Evolutionary conservation across 2,888 invertebrate species (phyloP).

Genomic region (Drosophila prolongata): DNA sequence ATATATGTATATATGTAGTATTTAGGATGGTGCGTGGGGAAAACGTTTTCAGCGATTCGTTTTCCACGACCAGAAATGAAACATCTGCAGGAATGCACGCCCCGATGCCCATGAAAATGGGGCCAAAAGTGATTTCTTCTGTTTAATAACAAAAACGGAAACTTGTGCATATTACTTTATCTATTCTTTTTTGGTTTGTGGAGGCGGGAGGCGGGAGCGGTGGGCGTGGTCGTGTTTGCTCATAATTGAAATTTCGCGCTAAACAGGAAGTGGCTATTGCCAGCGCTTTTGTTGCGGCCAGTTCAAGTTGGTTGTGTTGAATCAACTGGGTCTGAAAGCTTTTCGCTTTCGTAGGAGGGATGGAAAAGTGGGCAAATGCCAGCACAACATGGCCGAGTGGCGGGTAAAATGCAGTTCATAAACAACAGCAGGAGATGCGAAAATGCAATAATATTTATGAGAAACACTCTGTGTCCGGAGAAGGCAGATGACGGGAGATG

Average conservation of each 20-base stretch:
- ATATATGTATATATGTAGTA: not conserved
- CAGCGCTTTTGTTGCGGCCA: slow-evolving; percentile 54
- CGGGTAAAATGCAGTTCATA: slow-evolving; percentile 56
- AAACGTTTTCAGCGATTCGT: slow-evolving; percentile 22
- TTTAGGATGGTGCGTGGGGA: slow-evolving; percentile 6
- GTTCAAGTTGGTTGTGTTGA: slow-evolving; percentile 56
- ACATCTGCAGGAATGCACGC: slow-evolving; percentile 74
- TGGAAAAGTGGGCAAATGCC: slow-evolving; percentile 23
- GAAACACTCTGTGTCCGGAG: slow-evolving; percentile 31
- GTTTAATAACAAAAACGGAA: slow-evolving; percentile 50
- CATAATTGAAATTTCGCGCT: slow-evolving; percentile 80
- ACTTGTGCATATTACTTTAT: slow-evolving; percentile 60
- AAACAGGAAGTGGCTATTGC: slow-evolving; percentile 68
- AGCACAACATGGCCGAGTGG: slow-evolving; percentile 40
- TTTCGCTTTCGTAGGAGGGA: slow-evolving; percentile 25
- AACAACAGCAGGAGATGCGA: slow-evolving; percentile 54
- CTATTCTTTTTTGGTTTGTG: slow-evolving; percentile 10
- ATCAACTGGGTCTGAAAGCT: slow-evolving; percentile 45
- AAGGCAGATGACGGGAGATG: not conserved
- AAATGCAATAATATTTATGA: slow-evolving; percentile 59
- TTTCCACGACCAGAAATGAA: slow-evolving; percentile 56
- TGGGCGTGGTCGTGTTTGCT: slow-evolving; percentile 58
- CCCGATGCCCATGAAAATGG: slow-evolving; percentile 69
- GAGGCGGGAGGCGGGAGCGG: not conserved
- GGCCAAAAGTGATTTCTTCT: slow-evolving; percentile 66